Conservation (phyloP, 2,797 vertebrate species). For the Amniataba percoides region DNA sequence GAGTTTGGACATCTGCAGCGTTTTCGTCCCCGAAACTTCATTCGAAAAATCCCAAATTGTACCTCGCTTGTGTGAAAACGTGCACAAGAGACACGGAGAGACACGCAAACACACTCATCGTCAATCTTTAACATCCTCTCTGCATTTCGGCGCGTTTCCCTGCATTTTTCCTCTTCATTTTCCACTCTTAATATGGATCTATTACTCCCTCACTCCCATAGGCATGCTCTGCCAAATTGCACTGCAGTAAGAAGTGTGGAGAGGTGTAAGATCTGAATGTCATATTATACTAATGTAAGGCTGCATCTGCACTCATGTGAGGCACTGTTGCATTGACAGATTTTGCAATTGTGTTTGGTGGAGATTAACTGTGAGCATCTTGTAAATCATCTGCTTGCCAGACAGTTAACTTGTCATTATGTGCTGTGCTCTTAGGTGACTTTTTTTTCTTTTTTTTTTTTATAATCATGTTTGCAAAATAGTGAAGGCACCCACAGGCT, state of each 20-base stretch:
- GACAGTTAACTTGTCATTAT: not conserved
- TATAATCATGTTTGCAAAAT: slow-evolving; percentile 32
- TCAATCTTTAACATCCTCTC: not conserved
- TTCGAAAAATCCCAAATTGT: not conserved
- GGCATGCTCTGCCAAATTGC: not conserved
- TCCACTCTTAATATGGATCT: not conserved
- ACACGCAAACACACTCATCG: fast-evolving
- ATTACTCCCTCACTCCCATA: not conserved
- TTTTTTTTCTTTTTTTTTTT: not conserved
- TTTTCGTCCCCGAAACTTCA: slow-evolving; percentile 1
- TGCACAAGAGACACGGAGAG: fast-evolving
- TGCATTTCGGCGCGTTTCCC: not conserved
- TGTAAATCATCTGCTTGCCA: not conserved
- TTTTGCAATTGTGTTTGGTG: slow-evolving; percentile 25
- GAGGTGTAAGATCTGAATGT: not conserved
- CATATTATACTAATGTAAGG: not conserved
- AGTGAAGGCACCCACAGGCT: not conserved
- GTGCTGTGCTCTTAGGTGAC: not conserved
- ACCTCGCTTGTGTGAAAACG: not conserved
- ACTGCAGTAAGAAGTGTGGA: not conserved
- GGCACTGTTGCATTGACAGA: not conserved
- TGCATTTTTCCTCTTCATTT: no score
- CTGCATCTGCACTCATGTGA: not conserved
- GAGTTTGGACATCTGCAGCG: not conserved
- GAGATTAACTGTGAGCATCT: not conserved